Base-by-base conservation (phyloP, 2,113 vertebrate genomes). In the Coreoperca whiteheadi region DNA sequence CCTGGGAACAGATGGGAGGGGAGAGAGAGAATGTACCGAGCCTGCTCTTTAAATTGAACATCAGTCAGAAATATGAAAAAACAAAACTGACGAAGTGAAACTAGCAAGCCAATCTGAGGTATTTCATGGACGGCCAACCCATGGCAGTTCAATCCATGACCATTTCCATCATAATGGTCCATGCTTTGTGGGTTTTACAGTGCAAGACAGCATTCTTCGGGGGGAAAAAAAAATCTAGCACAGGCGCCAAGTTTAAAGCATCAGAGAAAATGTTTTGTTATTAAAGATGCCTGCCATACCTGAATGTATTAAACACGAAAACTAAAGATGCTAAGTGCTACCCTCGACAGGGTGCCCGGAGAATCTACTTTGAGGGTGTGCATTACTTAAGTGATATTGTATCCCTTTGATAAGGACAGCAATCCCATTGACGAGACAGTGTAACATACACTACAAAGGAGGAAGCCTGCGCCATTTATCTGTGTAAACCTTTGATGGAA, bases 401-500 rank as follows among this genome's bases (percentile, higher is more conserved):
- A 91, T 89, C 92, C 91, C 83, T 82, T 77, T 73, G 92, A 94
- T 95, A 94, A 93, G 91, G 61, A 87, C 88, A 93, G 89, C 86
- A 91, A 90, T 89, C 86, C 91, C 71, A 84, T 89, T 92, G 87
- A 94, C 64, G 79, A 91, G 75, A 78, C 87, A 86, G 79, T 89
- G 77, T 80, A 90, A 87, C 86, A 71, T 61, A 79, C 83, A 91
- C 87, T 89, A 94, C 88, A 93, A 95, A 93, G 84, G 82, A 86
- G 74, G 83, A 54, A 89, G 87, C 67, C 75, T 73, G 79, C 46
- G 15, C 87, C 85, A 88, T 93, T 92, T 90, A 92, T 93, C 92
- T 89, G 76, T 59, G 81, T 78, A 86, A 95, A 90, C 89, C 91
- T 95, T 94, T 93, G 93, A 95, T 92, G 92, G 94, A 95, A 95